phyloP scores from a whole-genome alignment of 2,888 invertebrate genomes.

The Sympetrum striolatum region DNA sequence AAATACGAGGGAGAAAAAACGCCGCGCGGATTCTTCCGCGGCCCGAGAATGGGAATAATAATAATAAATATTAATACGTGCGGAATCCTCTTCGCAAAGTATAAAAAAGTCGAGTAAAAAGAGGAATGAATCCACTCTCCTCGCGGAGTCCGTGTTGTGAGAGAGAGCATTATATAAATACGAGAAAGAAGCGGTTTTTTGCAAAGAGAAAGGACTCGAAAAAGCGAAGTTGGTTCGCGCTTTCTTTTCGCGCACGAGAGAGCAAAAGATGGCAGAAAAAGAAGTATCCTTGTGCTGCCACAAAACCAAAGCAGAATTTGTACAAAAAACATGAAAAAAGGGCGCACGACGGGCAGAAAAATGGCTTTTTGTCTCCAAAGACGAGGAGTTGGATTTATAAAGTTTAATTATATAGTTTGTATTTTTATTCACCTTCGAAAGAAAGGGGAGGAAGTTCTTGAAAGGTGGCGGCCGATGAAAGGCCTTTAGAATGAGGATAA shows the following conservation, averaged over 20 bases:
- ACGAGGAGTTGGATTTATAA: conserved; percentile 14
- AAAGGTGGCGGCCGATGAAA: not conserved
- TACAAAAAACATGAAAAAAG: not conserved
- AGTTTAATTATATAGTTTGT: conserved; percentile 30
- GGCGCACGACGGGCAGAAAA: not conserved
- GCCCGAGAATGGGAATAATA: not conserved
- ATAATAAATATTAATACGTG: conserved; percentile 7
- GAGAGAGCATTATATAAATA: not conserved
- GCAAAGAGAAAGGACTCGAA: not conserved
- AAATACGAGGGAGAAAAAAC: not conserved
- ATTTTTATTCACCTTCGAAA: not conserved
- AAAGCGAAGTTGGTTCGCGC: not conserved
- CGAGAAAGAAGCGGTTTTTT: conserved; percentile 12
- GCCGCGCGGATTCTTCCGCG: not conserved
- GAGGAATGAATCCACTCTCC: not conserved
- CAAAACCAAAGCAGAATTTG: conserved; percentile 3
- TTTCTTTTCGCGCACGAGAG: not conserved
- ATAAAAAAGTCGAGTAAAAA: not conserved
- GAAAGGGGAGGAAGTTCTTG: not conserved
- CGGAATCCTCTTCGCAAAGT: not conserved
- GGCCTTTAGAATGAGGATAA: not conserved
- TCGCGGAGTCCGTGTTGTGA: not conserved
- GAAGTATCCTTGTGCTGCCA: not conserved
- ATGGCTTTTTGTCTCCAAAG: not conserved
- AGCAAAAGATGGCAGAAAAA: not conserved